These are phyloP conservation scores for Amblyornis subalaris DNA, from an alignment of 2,113 vertebrate species.

Conservation along the genomic window DNA sequence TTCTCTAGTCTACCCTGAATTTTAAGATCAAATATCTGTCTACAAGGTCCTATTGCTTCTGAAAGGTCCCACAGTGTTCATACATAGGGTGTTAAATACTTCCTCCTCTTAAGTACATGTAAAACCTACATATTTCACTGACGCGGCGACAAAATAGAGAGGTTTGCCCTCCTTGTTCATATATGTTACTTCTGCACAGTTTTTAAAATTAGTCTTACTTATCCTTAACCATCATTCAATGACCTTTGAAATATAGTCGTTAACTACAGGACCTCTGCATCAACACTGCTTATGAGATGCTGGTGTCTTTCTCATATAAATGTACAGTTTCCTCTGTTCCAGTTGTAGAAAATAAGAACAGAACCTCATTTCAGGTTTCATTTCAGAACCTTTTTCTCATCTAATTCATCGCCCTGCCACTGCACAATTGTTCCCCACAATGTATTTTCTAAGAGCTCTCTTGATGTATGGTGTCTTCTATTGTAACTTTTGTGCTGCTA, in stretches of 20 bases:
- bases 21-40: not conserved
- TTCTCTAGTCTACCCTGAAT: not conserved
- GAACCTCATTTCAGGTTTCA: not conserved
- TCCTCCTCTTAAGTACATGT: not conserved
- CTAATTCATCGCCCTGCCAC: constrained; percentile 30
- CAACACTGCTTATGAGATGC: not conserved
- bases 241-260: not conserved
- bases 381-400: constrained; percentile 35
- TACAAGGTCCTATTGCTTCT: not conserved
- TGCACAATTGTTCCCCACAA: constrained; percentile 16
- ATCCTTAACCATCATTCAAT: not conserved
- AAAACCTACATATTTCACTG: not conserved
- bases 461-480: constrained; percentile 44
- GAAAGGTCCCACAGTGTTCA: not conserved
- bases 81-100: not conserved
- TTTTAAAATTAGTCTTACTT: not conserved
- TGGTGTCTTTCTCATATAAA: not conserved
- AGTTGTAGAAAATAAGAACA: not conserved
- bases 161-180: not conserved
- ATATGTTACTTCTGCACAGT: not conserved
- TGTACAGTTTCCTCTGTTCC: not conserved
- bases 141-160: not conserved
- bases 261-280: not conserved
- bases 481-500: constrained; percentile 45
- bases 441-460: constrained; percentile 5